These are phyloP conservation scores for Galago senegalensis DNA, from an alignment of 2,797 vertebrate species.

Conservation along the genomic window DNA sequence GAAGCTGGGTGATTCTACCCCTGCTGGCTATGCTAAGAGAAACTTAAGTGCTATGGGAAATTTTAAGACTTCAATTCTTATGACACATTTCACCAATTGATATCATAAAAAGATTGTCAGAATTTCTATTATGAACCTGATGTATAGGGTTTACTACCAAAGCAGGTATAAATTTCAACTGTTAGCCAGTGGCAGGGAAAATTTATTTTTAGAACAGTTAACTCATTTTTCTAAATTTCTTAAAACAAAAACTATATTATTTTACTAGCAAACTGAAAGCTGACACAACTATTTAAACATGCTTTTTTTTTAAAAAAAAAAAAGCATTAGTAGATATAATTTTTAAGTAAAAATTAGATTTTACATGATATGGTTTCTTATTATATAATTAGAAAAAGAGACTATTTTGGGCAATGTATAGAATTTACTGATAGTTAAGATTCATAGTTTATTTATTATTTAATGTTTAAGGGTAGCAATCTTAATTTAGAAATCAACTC, in stretches of 20 bases:
- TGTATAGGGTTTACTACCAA: constrained; percentile 19
- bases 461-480: not conserved
- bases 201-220: constrained; percentile 55
- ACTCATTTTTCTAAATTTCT: constrained; percentile 12
- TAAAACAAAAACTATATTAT: not conserved
- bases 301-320: not conserved
- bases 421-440: not conserved
- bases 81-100: not conserved
- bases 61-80: constrained; percentile 50
- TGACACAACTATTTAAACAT: not conserved
- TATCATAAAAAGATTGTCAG: constrained; percentile 34
- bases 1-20: not conserved
- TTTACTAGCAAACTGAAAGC: constrained; percentile 20
- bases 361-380: not conserved
- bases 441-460: constrained; percentile 37
- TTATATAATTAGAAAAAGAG: constrained; percentile 6
- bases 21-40: not conserved
- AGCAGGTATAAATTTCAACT: constrained; percentile 42
- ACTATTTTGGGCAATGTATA: not conserved
- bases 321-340: not conserved
- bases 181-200: not conserved
- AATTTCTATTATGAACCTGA: constrained; percentile 36
- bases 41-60: constrained; percentile 33
- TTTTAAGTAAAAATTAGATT: constrained; percentile 27
- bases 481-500: not conserved